Conservation (phyloP, 2,797 vertebrate genomes). For the Strix occidentalis region DNA sequence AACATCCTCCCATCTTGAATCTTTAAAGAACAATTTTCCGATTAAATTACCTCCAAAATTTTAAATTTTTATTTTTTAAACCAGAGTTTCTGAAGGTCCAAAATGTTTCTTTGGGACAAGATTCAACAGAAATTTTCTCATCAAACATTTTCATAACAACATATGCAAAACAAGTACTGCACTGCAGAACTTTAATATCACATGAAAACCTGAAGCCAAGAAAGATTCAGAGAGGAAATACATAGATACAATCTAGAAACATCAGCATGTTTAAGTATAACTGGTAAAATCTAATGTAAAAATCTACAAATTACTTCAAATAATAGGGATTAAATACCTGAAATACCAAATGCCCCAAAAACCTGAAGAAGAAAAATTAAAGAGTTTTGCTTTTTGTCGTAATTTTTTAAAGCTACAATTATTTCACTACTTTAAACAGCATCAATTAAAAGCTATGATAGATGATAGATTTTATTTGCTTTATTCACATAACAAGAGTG, state of each 20-base stretch:
- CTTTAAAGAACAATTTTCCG: background rate
- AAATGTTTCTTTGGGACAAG: background rate
- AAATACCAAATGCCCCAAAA: slow-evolving; percentile 17
- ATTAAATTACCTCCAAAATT: background rate
- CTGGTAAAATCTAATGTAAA: background rate
- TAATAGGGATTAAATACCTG: slow-evolving; percentile 13
- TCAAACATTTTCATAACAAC: background rate
- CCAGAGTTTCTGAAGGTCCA: background rate
- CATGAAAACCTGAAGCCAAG: slow-evolving; percentile 20
- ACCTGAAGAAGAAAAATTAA: background rate
- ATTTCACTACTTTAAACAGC: background rate
- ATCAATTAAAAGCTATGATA: background rate
- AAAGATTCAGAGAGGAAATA: background rate
- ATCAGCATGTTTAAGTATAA: background rate
- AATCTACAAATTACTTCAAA: background rate
- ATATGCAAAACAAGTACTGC: background rate
- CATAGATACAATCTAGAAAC: background rate
- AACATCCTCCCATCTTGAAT: background rate
- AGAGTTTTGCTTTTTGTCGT: background rate
- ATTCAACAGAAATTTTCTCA: background rate
- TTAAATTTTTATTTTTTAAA: background rate
- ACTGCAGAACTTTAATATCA: background rate
- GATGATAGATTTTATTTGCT: background rate
- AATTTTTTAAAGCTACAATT: background rate
- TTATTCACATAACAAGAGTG: background rate